Evolutionary conservation across 2,888 invertebrate species (phyloP).

Genomic region (Diplolepis rosae): DNA sequence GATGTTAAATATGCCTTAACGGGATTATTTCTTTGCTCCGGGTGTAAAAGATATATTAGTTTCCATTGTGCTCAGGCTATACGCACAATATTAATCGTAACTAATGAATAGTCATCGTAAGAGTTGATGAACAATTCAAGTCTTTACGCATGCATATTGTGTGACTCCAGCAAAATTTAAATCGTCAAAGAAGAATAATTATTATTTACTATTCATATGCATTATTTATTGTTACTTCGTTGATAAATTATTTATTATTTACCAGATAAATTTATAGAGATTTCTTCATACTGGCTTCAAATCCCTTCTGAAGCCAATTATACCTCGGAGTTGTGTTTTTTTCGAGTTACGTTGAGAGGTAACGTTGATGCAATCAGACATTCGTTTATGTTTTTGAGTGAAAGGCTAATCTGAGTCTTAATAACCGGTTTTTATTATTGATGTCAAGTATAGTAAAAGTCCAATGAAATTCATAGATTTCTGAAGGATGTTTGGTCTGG

Average conservation of each 20-base stretch:
- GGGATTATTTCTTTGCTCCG: too few relatives aligned
- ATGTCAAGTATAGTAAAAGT: neutral
- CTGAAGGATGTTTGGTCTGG: conserved; percentile 1
- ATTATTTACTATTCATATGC: neutral
- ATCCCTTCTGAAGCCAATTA: conserved; percentile 8
- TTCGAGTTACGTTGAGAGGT: conserved; percentile 20
- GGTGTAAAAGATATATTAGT: too few relatives aligned
- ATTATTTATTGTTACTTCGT: conserved; percentile 3
- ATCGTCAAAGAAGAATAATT: neutral
- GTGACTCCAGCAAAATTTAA: too few relatives aligned
- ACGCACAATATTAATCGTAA: too few relatives aligned
- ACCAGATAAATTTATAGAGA: neutral
- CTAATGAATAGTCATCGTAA: too few relatives aligned
- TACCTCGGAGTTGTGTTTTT: conserved; percentile 12
- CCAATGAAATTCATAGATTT: conserved; percentile 21
- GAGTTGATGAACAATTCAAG: too few relatives aligned
- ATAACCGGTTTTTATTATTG: conserved; percentile 12
- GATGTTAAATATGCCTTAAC: too few relatives aligned
- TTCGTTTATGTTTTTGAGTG: conserved; percentile 24
- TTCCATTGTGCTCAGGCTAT: too few relatives aligned
- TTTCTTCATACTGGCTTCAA: conserved; percentile 5
- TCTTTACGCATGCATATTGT: too few relatives aligned
- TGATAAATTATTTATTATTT: conserved; percentile 9
- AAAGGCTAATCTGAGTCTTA: conserved; percentile 17
- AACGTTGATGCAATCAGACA: conserved; percentile 18